phyloP scores from a whole-genome alignment of 2,797 vertebrate species.

The Microctenopoma lineatum region DNA sequence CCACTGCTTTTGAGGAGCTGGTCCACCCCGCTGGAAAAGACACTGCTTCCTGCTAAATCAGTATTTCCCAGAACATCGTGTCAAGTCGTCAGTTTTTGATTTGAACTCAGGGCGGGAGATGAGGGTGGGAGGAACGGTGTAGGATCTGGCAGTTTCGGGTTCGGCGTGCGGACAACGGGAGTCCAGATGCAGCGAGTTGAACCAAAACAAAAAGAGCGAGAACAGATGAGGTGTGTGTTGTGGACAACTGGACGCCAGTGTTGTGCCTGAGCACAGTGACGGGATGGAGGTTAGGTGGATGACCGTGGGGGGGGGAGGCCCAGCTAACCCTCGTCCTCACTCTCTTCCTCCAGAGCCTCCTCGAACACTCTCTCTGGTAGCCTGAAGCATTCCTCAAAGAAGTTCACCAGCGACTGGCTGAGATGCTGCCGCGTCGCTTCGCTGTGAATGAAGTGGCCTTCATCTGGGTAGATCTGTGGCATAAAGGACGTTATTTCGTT shows the following conservation, averaged over 20 bases:
- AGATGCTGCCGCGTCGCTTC: conserved; percentile 88
- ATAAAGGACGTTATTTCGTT: background rate
- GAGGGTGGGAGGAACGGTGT: conserved; percentile 5
- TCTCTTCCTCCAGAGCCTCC: conserved; percentile 88
- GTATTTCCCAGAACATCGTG: conserved; percentile 48
- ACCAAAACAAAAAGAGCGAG: conserved; percentile 38
- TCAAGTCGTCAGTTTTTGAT: conserved; percentile 39
- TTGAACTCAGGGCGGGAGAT: conserved; percentile 25
- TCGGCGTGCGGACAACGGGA: conserved; percentile 39
- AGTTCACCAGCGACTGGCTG: conserved; percentile 92
- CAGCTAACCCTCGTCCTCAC: conserved; percentile 90
- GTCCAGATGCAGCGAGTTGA: conserved; percentile 37
- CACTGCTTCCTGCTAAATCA: conserved; percentile 39
- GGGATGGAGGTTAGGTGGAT: conserved; percentile 25
- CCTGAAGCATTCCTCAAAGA: conserved; percentile 95
- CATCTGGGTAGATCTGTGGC: conserved; percentile 94
- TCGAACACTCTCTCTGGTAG: conserved; percentile 87
- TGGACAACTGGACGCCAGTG: conserved; percentile 55
- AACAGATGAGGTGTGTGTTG: conserved; percentile 65
- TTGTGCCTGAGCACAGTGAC: conserved; percentile 63
- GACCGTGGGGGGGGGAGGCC: conserved; percentile 40
- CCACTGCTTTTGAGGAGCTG: conserved; percentile 49
- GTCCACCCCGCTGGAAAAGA: conserved; percentile 58
- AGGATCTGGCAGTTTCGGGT: conserved; percentile 58
- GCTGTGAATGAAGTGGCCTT: conserved; percentile 92